Conservation (phyloP, 2,113 vertebrate species). For the Hiodon alosoides region DNA sequence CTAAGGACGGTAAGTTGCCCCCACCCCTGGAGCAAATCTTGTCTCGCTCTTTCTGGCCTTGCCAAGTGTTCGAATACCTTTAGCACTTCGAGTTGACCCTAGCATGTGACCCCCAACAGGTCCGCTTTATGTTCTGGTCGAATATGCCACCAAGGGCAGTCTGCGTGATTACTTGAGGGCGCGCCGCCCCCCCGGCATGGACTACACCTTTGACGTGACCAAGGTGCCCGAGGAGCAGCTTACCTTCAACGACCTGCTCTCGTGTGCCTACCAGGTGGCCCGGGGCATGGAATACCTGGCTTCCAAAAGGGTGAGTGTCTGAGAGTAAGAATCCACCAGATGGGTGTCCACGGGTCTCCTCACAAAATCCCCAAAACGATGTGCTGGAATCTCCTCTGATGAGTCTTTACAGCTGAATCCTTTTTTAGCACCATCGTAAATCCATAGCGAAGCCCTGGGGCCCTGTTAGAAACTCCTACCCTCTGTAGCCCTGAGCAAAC, state of each 20-base stretch:
- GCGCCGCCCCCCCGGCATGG: constrained; percentile 81
- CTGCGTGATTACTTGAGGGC: constrained; percentile 89
- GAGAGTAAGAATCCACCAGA: too few relatives aligned
- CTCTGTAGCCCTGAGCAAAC: constrained; percentile 29
- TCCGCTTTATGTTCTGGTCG: constrained; percentile 90
- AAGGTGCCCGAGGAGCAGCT: constrained; percentile 86
- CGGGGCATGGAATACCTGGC: constrained; percentile 98
- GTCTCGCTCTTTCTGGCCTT: neutral
- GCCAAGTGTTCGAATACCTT: neutral
- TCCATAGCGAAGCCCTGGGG: constrained; percentile 60
- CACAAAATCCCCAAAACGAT: neutral
- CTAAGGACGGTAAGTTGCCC: constrained; percentile 80
- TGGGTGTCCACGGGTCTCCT: neutral
- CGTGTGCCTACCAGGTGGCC: constrained; percentile 94
- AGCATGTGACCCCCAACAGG: constrained; percentile 57
- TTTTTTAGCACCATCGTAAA: constrained; percentile 61
- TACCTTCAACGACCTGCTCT: constrained; percentile 92
- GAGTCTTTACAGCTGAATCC: constrained; percentile 43
- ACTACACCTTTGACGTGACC: constrained; percentile 80
- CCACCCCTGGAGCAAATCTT: neutral
- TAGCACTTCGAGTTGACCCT: neutral
- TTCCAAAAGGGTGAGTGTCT: constrained; percentile 78
- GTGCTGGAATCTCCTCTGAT: neutral
- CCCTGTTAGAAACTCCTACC: constrained; percentile 17
- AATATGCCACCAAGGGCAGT: constrained; percentile 91